Evolutionary conservation across 2,113 vertebrate genomes (phyloP).

Genomic region (Romanogobio albipinnatus): DNA sequence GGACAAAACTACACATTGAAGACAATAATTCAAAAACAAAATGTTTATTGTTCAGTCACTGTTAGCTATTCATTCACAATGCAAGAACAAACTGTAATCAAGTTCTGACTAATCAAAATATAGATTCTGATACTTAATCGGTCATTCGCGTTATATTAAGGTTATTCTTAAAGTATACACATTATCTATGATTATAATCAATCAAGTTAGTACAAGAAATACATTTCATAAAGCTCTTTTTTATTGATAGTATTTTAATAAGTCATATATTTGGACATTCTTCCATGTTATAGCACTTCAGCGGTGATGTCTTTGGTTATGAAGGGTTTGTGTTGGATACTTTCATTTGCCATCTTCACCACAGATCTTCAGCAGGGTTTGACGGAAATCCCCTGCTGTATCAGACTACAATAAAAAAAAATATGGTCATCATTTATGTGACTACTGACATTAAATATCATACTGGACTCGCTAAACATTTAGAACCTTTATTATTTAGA

Average conservation of each 20-base stretch:
- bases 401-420: conserved; percentile 50
- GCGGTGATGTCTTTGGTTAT: background rate
- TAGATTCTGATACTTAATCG: background rate
- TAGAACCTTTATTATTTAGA: background rate
- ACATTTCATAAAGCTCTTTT: background rate
- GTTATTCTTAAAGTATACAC: background rate
- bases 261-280: background rate
- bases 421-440: background rate
- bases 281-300: background rate
- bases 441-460: background rate
- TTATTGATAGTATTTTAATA: background rate
- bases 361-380: conserved; percentile 54
- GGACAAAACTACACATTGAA: background rate
- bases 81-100: background rate
- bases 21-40: background rate
- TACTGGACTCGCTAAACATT: background rate
- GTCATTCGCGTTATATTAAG: background rate
- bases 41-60: conserved; percentile 10
- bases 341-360: conserved; percentile 37
- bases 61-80: background rate
- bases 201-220: background rate
- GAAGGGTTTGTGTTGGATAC: background rate
- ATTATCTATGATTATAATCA: background rate
- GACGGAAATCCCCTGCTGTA: conserved; percentile 38
- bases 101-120: background rate